Evolutionary conservation across 2,113 vertebrate species (phyloP), one percentile per base, ranked within the genome.

Genomic region (Hemiprocne comata): DNA sequence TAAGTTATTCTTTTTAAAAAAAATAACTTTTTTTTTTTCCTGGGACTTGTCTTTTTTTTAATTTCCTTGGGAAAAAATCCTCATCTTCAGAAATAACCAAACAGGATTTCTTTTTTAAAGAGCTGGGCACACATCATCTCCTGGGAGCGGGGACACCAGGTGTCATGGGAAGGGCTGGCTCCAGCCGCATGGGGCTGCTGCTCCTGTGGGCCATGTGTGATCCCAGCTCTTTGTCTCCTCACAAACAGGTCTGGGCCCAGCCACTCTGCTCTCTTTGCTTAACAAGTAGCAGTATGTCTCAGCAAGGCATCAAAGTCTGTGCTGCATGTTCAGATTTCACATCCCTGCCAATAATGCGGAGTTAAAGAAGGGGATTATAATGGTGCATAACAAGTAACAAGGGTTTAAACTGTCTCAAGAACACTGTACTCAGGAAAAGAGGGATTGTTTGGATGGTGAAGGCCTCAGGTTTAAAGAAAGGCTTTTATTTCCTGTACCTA

Each of bases 401-500:
- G 80, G 89, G 57, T 90, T 96, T 96, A 93, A 81, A 93, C 42
- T 23, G 7, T 65, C 91, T 94, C 95, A 94, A 93, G 96, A 92
- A 86, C 80, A 71, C 65, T 36, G 78, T 85, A 81, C 75, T 90
- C 38, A 18, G 83, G 60, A 77, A 90, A 90, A 83, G 93, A 77
- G 80, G 73, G 53, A 81, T 96, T 95, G 94, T 78, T 90, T 85
- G 80, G 57, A 77, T 78, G 84, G 62, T 55, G 76, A 70, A 81
- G 73, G 86, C 91, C 5, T 8, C 81, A 90, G 89, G 93, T 94
- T 13, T n/a, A 65, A 75, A 67, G 83, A 55, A 51, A 84, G 70
- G 65, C 51, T 60, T 95, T 81, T 84, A 34, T 81, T 92, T 94
- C 76, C 13, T 28, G 10, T 90, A 19, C 58, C 24, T 87, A 61